A percentile compares a stretch with the other conserved stretches of the same genome.
Evolutionary conservation across 1,140 invertebrate genomes (phyloP).

Genomic region (Drosophila pseudoananassae): DNA sequence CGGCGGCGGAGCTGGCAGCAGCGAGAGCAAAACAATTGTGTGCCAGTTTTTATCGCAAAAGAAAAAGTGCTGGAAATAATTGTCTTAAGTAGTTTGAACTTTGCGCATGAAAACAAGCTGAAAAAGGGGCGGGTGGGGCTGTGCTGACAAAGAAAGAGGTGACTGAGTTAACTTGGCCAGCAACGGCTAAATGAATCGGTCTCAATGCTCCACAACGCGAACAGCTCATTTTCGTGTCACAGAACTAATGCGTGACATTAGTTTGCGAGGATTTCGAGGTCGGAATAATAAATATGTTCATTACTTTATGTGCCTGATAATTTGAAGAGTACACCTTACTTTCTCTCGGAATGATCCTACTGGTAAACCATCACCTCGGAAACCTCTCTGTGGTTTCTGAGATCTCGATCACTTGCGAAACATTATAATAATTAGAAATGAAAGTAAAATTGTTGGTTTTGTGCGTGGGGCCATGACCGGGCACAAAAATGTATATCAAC

Average conservation of each 20-base stretch:
- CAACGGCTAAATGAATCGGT: slow-evolving; percentile 39
- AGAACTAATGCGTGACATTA: slow-evolving; percentile 29
- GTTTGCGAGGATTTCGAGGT: slow-evolving; percentile 23
- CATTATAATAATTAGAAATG: slow-evolving; percentile 77
- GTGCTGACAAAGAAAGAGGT: not conserved
- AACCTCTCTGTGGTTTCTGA: slow-evolving; percentile 27
- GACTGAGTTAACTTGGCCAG: slow-evolving; percentile 15
- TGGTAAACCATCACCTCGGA: not conserved
- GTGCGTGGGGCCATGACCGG: slow-evolving; percentile 66
- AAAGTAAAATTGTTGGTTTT: slow-evolving; percentile 67
- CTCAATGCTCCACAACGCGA: slow-evolving; percentile 27
- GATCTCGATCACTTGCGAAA: slow-evolving; percentile 67
- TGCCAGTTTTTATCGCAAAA: slow-evolving; percentile 59
- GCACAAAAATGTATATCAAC: slow-evolving; percentile 41
- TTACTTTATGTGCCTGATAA: slow-evolving; percentile 8
- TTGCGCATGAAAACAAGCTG: slow-evolving; percentile 37
- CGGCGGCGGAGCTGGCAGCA: not conserved
- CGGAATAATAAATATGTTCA: slow-evolving; percentile 15
- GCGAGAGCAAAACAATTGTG: slow-evolving; percentile 37
- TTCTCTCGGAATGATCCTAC: slow-evolving; percentile 20
- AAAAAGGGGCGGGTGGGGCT: slow-evolving; percentile 4
- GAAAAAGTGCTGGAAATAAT: slow-evolving; percentile 80
- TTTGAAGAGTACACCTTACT: slow-evolving; percentile 7
- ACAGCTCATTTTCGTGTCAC: slow-evolving; percentile 12
- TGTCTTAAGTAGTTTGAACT: slow-evolving; percentile 79